phyloP scores from a whole-genome alignment of 2,113 vertebrate genomes.

The Oenanthe oenanthe region DNA sequence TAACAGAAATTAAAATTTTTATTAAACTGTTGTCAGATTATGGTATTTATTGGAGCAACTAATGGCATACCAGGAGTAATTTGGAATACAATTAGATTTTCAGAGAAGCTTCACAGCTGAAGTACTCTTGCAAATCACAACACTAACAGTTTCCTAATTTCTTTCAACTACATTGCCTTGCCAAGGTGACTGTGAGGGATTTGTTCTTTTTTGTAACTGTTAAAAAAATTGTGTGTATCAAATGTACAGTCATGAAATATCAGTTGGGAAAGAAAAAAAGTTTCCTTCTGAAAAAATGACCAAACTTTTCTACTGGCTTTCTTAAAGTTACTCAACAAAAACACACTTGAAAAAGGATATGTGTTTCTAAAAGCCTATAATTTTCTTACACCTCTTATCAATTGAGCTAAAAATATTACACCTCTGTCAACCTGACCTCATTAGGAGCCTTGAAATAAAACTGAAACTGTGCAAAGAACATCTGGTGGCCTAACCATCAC shows the following conservation, averaged over 20 bases:
- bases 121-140: neutral
- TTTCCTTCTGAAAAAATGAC: neutral
- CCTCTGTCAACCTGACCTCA: neutral
- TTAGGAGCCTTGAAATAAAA: neutral
- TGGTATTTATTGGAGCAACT: neutral
- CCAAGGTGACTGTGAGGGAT: neutral
- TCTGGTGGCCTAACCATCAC: neutral
- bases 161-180: neutral
- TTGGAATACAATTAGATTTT: neutral
- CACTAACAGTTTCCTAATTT: neutral
- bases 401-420: neutral
- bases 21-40: neutral
- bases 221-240: neutral
- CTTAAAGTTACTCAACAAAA: neutral
- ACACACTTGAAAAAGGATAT: neutral
- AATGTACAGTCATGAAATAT: neutral
- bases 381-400: neutral
- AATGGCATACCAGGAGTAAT: neutral
- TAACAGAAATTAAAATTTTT: neutral
- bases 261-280: neutral
- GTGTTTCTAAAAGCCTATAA: neutral
- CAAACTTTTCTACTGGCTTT: neutral
- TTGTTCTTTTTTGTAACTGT: neutral
- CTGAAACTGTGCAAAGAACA: neutral
- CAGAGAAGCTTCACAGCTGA: neutral